These are phyloP conservation scores for Achlya flavicornis DNA, from an alignment of 2,888 invertebrate genomes.

Conservation along the genomic window DNA sequence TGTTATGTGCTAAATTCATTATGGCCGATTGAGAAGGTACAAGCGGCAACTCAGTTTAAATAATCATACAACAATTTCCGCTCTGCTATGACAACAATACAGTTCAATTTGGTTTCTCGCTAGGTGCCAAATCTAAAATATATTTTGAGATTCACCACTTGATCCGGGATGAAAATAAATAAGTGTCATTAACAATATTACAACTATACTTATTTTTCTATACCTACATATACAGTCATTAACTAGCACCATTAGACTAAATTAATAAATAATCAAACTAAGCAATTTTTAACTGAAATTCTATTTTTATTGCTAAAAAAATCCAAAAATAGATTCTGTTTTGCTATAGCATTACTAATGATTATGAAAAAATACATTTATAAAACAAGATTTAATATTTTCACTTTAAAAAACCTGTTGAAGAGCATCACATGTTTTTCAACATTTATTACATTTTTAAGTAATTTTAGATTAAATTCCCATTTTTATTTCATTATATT, in stretches of 20 bases:
- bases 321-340: too few relatives aligned
- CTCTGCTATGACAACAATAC: background rate
- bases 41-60: conserved; percentile 16
- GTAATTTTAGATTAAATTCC: too few relatives aligned
- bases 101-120: background rate
- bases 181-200: background rate
- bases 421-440: too few relatives aligned
- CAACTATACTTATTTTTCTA: background rate
- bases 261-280: background rate
- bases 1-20: conserved; percentile 13
- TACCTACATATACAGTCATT: background rate
- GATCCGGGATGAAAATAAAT: background rate
- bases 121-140: background rate
- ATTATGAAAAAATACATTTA: background rate
- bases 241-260: conserved; percentile 3
- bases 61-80: background rate
- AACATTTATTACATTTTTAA: too few relatives aligned
- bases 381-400: background rate
- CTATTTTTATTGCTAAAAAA: too few relatives aligned
- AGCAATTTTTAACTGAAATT: background rate
- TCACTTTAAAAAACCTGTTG: too few relatives aligned
- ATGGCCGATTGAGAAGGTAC: conserved; percentile 33
- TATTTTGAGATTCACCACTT: conserved; percentile 5
- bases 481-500: too few relatives aligned
- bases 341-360: too few relatives aligned